Evolutionary conservation across 2,888 invertebrate species (phyloP).

Genomic region (Caenorhabditis doughertyi): DNA sequence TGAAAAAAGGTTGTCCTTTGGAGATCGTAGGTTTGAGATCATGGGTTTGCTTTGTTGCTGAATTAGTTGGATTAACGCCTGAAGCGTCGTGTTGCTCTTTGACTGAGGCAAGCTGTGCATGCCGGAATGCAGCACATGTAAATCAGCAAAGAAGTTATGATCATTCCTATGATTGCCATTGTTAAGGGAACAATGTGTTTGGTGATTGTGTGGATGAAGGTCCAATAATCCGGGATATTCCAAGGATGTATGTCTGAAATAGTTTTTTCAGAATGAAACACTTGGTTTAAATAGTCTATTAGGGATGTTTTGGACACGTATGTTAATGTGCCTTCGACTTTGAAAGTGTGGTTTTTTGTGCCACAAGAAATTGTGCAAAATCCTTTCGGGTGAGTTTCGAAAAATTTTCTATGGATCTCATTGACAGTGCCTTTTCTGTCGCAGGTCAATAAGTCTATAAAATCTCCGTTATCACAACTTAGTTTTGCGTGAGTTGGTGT

Average conservation of each 20-base stretch:
- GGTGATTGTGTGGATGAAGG: constrained; percentile 80
- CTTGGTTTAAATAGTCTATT: background rate
- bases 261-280: background rate
- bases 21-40: too few relatives aligned
- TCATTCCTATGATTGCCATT: background rate
- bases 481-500: background rate
- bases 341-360: background rate
- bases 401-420: background rate
- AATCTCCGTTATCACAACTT: background rate
- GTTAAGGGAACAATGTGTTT: background rate
- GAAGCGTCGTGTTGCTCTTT: too few relatives aligned
- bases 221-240: background rate
- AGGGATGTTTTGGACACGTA: background rate
- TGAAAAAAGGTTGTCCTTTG: too few relatives aligned
- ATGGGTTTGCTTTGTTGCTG: too few relatives aligned
- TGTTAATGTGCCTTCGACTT: constrained; percentile 8
- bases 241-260: constrained; percentile 15
- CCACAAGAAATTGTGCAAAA: background rate
- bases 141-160: background rate
- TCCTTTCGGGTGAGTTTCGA: background rate
- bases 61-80: too few relatives aligned
- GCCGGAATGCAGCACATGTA: background rate
- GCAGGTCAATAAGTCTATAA: background rate
- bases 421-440: constrained; percentile 1
- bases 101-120: background rate